These are phyloP conservation scores for Lepidocolaptes lacrymiger DNA, from an alignment of 2,797 vertebrate species.

Conservation along the genomic window DNA sequence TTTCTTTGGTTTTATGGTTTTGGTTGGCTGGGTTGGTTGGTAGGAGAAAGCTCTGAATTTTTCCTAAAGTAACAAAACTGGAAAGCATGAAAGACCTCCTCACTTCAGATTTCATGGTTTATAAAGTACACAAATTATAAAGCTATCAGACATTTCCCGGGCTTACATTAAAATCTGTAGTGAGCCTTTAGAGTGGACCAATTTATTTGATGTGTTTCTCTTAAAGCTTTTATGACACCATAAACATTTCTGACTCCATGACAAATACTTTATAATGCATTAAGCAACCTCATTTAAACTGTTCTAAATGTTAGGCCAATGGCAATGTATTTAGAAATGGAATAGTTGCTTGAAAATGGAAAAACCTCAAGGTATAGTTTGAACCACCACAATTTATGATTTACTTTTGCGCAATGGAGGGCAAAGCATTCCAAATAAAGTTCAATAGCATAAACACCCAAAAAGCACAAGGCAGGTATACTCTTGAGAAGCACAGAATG, in stretches of 20 bases:
- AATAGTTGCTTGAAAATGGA: not conserved
- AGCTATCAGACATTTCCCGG: not conserved
- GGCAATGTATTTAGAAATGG: not conserved
- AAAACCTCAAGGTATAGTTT: not conserved
- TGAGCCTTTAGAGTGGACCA: not conserved
- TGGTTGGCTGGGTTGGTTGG: no score
- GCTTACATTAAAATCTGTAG: constrained; percentile 7
- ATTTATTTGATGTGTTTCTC: constrained; percentile 43
- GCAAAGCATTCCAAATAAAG: not conserved
- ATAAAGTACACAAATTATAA: constrained; percentile 34
- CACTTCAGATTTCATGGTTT: constrained; percentile 10
- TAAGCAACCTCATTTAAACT: constrained; percentile 5
- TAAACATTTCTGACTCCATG: constrained; percentile 43
- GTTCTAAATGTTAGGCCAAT: not conserved
- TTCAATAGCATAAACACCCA: not conserved
- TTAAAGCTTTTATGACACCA: constrained; percentile 36
- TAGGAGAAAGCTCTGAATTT: not conserved
- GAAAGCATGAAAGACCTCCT: not conserved
- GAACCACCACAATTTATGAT: not conserved
- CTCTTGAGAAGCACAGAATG: not conserved
- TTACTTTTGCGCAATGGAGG: not conserved
- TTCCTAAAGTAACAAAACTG: not conserved
- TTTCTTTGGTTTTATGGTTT: no score
- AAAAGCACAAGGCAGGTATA: not conserved
- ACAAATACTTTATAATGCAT: constrained; percentile 25